Evolutionary conservation across 2,888 invertebrate genomes (phyloP).

Genomic region (Hyles lineata): DNA sequence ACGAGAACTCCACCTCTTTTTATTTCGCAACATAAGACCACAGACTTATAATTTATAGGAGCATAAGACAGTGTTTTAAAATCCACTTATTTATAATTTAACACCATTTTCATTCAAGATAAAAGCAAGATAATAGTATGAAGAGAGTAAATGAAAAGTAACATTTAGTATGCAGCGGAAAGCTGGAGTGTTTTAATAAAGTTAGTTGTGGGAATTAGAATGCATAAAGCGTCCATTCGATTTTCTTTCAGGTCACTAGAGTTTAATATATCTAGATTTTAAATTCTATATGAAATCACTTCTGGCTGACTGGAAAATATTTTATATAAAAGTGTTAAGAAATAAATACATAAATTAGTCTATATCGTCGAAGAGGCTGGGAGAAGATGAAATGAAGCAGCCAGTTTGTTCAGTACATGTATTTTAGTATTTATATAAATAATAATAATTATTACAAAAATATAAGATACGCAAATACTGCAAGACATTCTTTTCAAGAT

Average conservation of each 20-base stretch:
- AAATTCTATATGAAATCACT: not conserved
- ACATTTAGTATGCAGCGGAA: not conserved
- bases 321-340: too few relatives aligned
- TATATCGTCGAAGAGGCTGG: too few relatives aligned
- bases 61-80: not conserved
- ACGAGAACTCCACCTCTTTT: too few relatives aligned
- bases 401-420: too few relatives aligned
- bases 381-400: too few relatives aligned
- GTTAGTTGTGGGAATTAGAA: not conserved
- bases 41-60: too few relatives aligned
- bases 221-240: not conserved
- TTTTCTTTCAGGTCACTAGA: not conserved
- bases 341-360: too few relatives aligned
- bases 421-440: too few relatives aligned
- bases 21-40: too few relatives aligned
- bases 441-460: too few relatives aligned
- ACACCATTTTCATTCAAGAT: not conserved
- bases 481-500: too few relatives aligned
- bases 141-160: not conserved
- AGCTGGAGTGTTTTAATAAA: not conserved
- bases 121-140: not conserved
- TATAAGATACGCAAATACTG: too few relatives aligned
- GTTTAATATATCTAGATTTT: not conserved
- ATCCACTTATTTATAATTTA: not conserved
- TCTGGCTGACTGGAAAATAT: not conserved